These are phyloP conservation scores for Drosophila falleni DNA, from an alignment of 2,888 invertebrate species.

Conservation along the genomic window DNA sequence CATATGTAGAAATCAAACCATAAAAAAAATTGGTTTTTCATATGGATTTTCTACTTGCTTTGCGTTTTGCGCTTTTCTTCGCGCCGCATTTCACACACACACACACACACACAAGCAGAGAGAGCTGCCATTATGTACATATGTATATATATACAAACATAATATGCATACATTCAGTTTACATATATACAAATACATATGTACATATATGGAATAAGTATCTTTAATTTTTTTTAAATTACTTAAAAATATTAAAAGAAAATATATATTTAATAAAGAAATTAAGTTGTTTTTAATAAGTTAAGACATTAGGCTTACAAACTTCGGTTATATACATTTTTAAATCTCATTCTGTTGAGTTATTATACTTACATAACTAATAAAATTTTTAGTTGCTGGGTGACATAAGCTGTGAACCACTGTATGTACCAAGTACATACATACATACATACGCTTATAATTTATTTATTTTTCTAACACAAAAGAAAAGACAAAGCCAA, in stretches of 20 bases:
- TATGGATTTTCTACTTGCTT: conserved; percentile 43
- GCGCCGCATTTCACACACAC: conserved; percentile 23
- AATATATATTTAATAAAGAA: too few species aligned
- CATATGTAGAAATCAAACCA: conserved; percentile 46
- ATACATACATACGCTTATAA: conserved; percentile 19
- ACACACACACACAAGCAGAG: conserved; percentile 11
- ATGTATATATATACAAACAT: conserved; percentile 5
- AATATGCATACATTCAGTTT: conserved; percentile 5
- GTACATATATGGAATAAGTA: neutral
- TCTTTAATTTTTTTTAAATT: too few species aligned
- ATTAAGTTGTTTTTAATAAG: too few species aligned
- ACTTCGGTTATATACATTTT: too few species aligned
- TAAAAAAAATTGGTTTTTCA: conserved; percentile 70
- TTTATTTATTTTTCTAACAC: conserved; percentile 43
- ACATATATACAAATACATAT: neutral
- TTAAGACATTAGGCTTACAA: too few species aligned
- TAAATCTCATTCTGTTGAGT: too few species aligned
- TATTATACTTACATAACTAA: too few species aligned
- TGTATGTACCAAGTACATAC: neutral
- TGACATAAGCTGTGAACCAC: neutral
- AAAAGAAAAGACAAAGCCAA: conserved; percentile 34
- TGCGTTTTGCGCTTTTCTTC: conserved; percentile 53
- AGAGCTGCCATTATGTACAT: conserved; percentile 24
- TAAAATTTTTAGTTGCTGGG: too few species aligned
- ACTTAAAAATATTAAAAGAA: too few species aligned